A percentile compares a stretch with the other conserved stretches of the same genome.
Evolutionary conservation across 1,140 invertebrate species (phyloP).

Genomic region (Aphelenchoides avenae): DNA sequence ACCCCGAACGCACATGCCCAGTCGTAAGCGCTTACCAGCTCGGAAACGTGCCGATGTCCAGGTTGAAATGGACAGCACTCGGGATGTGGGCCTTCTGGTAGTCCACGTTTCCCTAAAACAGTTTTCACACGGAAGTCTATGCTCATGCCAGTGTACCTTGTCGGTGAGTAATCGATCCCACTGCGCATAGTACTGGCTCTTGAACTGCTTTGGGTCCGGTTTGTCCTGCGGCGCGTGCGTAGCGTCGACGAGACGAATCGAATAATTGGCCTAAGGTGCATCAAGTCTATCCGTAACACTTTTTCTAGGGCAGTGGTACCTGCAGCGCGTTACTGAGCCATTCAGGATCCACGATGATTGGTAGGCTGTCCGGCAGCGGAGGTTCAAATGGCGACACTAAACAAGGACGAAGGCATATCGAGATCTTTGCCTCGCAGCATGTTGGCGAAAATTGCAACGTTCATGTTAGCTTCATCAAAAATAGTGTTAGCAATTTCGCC

Average conservation of each 20-base stretch:
- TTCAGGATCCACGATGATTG: conserved; percentile 18
- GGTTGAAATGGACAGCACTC: conserved; percentile 35
- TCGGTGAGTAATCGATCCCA: conserved; percentile 28
- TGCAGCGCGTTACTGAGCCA: conserved; percentile 19
- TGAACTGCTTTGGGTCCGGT: conserved; percentile 22
- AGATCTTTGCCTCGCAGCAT: no score
- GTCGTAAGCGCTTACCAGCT: conserved; percentile 27
- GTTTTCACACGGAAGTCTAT: neutral
- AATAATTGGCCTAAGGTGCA: conserved; percentile 12
- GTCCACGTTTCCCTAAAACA: conserved; percentile 24
- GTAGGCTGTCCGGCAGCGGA: no score
- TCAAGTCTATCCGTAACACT: neutral
- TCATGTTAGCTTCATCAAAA: no score
- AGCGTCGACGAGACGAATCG: conserved; percentile 28
- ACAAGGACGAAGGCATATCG: no score
- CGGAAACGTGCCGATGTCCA: conserved; percentile 38
- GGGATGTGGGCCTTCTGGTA: conserved; percentile 31
- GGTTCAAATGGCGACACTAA: no score
- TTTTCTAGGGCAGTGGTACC: neutral
- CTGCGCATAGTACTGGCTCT: conserved; percentile 32
- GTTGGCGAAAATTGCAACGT: no score
- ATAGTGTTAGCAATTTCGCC: no score
- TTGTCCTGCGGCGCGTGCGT: conserved; percentile 27
- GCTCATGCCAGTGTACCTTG: conserved; percentile 8
- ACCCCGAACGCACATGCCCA: no score